Evolutionary conservation across 2,888 invertebrate genomes (phyloP).

Genomic region (Petrolisthes manimaculis): DNA sequence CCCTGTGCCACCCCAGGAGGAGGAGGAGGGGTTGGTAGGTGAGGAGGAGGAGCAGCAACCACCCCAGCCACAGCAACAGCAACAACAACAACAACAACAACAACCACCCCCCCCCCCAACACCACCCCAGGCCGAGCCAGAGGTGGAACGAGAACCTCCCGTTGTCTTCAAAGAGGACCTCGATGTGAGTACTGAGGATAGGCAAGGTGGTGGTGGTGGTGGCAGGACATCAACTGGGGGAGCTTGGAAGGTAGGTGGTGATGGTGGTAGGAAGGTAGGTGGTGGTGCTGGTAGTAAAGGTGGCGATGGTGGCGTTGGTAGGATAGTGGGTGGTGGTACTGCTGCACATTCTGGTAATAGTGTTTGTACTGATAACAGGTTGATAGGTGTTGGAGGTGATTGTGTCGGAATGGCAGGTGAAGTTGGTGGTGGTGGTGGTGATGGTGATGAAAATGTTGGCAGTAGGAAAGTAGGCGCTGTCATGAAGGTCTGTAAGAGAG

Average conservation of each 20-base stretch:
- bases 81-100: neutral
- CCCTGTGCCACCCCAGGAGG: constrained; percentile 9
- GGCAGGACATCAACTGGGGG: neutral
- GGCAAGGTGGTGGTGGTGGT: constrained; percentile 3
- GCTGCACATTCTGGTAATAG: neutral
- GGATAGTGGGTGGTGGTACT: neutral
- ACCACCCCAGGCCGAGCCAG: constrained; percentile 51
- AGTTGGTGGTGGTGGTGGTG: neutral
- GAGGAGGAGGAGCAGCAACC: constrained; percentile 3
- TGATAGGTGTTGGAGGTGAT: neutral
- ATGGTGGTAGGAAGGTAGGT: neutral
- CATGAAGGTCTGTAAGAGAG: neutral
- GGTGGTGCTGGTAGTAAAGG: neutral
- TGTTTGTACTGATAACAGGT: no score
- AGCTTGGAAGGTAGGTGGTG: neutral
- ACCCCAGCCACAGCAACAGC: constrained; percentile 10
- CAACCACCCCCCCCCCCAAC: constrained; percentile 24
- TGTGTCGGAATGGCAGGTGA: neutral
- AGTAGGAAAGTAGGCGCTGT: neutral
- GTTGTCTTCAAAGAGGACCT: constrained; percentile 65
- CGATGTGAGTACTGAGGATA: constrained; percentile 62
- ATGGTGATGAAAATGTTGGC: neutral
- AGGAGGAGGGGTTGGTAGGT: constrained; percentile 2
- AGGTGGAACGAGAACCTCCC: constrained; percentile 64
- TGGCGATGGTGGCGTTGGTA: neutral